phyloP scores from a whole-genome alignment of 2,888 invertebrate species.

The Hartigia nigra region DNA sequence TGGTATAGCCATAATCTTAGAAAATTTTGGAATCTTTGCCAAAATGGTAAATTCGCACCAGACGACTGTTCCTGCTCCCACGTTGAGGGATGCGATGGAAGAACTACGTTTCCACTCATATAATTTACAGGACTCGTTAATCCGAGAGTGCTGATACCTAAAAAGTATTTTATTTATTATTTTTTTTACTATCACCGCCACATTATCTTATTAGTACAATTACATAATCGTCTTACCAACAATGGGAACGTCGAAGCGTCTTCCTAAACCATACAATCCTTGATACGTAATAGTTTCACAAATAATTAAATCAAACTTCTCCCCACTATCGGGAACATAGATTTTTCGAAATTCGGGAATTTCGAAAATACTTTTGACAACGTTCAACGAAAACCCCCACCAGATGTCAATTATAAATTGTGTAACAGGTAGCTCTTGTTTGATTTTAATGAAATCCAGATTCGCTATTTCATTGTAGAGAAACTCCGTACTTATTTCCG shows the following conservation, averaged over 20 bases:
- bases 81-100: conserved; percentile 39
- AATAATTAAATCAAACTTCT: conserved; percentile 70
- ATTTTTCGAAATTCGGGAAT: conserved; percentile 6
- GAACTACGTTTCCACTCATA: conserved; percentile 28
- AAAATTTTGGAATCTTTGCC: conserved; percentile 32
- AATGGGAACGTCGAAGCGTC: conserved; percentile 69
- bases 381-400: too few relatives aligned
- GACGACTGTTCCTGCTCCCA: conserved; percentile 36
- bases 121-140: conserved; percentile 14
- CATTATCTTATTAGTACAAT: too few relatives aligned
- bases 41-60: conserved; percentile 30
- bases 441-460: conserved; percentile 11
- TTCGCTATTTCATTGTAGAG: fast-evolving
- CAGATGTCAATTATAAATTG: too few relatives aligned
- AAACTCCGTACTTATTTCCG: conserved; percentile 61
- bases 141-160: too few relatives aligned
- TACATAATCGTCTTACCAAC: conserved; percentile 52
- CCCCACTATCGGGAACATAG: conserved; percentile 32
- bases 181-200: too few relatives aligned
- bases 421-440: background rate
- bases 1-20: conserved; percentile 15
- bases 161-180: background rate
- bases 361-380: background rate
- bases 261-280: conserved; percentile 67
- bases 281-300: conserved; percentile 68